Evolutionary conservation across 2,113 vertebrate species (phyloP).

Genomic region (Toxostoma redivivum): DNA sequence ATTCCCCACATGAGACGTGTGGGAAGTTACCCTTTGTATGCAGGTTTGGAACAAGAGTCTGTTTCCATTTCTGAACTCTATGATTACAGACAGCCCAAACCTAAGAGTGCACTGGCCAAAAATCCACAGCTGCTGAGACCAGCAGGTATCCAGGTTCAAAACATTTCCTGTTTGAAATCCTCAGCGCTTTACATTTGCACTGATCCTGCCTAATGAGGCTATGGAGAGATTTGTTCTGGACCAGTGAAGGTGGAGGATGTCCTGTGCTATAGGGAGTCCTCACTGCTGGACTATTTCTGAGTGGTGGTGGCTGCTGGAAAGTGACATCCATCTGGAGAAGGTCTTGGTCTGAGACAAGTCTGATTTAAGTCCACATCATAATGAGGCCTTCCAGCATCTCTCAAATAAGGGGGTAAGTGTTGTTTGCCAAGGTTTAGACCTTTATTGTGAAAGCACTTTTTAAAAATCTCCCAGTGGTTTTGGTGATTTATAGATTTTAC

Average conservation of each 20-base stretch:
- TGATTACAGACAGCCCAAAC: not conserved
- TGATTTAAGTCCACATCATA: not conserved
- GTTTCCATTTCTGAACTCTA: not conserved
- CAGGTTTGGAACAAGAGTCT: not conserved
- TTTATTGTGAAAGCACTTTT: not conserved
- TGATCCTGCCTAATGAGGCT: not conserved
- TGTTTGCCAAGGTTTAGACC: not conserved
- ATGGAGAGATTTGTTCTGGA: not conserved
- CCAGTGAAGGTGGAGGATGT: not conserved
- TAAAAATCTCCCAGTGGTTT: not conserved
- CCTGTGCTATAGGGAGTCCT: not conserved
- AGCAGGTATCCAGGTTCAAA: not conserved
- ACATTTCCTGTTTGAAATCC: not conserved
- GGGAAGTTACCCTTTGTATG: not conserved
- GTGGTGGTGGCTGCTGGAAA: not conserved
- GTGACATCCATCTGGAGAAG: not conserved
- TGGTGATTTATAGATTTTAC: not conserved
- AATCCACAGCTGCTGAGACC: not conserved
- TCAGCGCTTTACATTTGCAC: not conserved
- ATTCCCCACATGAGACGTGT: not conserved
- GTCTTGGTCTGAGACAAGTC: not conserved
- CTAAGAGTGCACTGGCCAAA: not conserved
- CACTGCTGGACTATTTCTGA: not conserved
- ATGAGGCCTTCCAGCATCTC: not conserved
- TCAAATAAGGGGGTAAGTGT: not conserved